Conservation (phyloP, 2,888 invertebrate genomes). For the Lamproptera curius region DNA sequence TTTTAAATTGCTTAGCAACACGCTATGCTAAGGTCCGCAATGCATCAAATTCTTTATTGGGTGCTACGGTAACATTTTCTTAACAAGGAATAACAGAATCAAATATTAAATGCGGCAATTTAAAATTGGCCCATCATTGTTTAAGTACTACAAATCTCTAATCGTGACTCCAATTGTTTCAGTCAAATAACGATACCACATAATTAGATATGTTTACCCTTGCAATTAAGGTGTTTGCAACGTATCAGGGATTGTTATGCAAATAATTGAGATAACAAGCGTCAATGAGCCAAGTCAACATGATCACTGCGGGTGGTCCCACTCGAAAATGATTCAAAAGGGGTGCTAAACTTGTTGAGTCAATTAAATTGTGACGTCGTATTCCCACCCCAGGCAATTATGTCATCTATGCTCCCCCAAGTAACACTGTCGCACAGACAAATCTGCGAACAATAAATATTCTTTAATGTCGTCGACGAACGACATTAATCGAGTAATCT, state of each 20-base stretch:
- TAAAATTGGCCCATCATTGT: too few species aligned
- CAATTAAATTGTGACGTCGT: conserved; percentile 62
- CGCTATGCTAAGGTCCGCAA: conserved; percentile 53
- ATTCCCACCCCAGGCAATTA: conserved; percentile 67
- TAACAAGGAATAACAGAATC: too few species aligned
- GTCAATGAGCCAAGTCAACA: conserved; percentile 37
- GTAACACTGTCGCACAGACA: conserved; percentile 53
- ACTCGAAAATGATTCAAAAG: conserved; percentile 43
- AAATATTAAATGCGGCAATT: too few species aligned
- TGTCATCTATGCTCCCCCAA: conserved; percentile 54
- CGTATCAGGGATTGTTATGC: conserved; percentile 11
- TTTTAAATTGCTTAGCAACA: conserved; percentile 37
- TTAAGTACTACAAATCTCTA: too few species aligned
- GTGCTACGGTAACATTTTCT: too few species aligned
- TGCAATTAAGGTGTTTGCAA: background rate
- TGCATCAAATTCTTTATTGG: too few species aligned
- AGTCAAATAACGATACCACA: too few species aligned
- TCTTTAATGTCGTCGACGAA: conserved; percentile 24
- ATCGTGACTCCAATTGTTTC: too few species aligned
- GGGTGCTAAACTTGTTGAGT: conserved; percentile 64
- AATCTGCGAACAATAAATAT: conserved; percentile 30
- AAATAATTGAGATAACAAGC: conserved; percentile 22
- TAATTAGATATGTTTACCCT: background rate
- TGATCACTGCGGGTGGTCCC: conserved; percentile 37
- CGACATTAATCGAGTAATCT: conserved; percentile 1